phyloP scores from a whole-genome alignment of 2,113 vertebrate genomes.

The Heterotis niloticus region DNA sequence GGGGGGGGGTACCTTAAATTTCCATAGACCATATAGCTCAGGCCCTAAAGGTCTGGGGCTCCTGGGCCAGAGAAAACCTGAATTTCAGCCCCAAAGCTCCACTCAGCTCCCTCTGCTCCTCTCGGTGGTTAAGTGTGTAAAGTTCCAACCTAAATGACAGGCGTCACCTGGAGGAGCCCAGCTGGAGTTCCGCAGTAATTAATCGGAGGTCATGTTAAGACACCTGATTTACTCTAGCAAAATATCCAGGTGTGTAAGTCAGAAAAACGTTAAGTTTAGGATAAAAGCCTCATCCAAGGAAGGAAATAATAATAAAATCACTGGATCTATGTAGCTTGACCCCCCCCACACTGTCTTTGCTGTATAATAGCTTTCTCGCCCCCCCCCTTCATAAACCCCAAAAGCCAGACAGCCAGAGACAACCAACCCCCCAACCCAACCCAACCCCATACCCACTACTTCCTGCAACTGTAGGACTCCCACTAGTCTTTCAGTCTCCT shows the following conservation, averaged over 20 bases:
- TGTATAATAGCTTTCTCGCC: not conserved
- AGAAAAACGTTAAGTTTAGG: too few relatives aligned
- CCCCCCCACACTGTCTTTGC: not conserved
- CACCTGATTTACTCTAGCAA: too few relatives aligned
- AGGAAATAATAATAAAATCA: too few relatives aligned
- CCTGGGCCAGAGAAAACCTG: not conserved
- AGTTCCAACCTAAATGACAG: not conserved
- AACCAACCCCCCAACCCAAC: not conserved
- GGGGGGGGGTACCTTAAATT: slow-evolving; percentile 23
- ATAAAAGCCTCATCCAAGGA: too few relatives aligned
- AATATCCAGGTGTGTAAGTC: too few relatives aligned
- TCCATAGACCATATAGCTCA: slow-evolving; percentile 27
- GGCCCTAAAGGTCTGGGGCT: slow-evolving; percentile 10
- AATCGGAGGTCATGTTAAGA: too few relatives aligned
- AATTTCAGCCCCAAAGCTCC: not conserved
- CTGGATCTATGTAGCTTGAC: not conserved
- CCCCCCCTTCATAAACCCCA: slow-evolving; percentile 1
- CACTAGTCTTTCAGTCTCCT: not conserved
- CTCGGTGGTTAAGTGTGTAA: not conserved
- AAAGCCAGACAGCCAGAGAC: slow-evolving; percentile 12
- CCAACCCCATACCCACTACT: not conserved
- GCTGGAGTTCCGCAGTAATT: too few relatives aligned
- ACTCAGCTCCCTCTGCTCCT: not conserved
- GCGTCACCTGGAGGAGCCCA: too few relatives aligned
- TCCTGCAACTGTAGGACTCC: not conserved